Evolutionary conservation across 2,888 invertebrate species (phyloP).

Genomic region (Rhimphoctona megacephalus): DNA sequence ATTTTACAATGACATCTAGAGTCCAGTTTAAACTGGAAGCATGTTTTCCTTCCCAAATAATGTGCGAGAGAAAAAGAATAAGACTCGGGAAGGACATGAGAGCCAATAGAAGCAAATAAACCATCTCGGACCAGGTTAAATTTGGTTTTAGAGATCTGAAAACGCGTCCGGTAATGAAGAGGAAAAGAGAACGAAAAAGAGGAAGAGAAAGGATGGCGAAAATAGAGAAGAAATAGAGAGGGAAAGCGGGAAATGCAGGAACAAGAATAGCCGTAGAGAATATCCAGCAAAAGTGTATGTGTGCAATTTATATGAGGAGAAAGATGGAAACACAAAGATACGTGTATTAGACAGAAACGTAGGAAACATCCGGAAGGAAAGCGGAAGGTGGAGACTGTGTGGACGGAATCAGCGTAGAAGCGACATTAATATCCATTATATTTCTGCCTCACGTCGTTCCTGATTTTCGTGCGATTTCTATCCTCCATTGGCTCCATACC

Average conservation of each 20-base stretch:
- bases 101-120: not conserved
- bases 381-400: constrained; percentile 56
- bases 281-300: constrained; percentile 30
- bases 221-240: constrained; percentile 3
- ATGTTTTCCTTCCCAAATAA: not conserved
- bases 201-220: no score
- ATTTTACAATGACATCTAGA: not conserved
- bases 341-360: constrained; percentile 43
- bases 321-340: constrained; percentile 31
- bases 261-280: constrained; percentile 5
- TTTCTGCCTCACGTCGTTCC: constrained; percentile 68
- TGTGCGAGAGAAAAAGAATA: not conserved
- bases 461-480: constrained; percentile 67
- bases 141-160: not conserved
- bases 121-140: not conserved
- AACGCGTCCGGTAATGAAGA: not conserved
- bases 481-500: constrained; percentile 55
- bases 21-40: not conserved
- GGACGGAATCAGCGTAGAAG: constrained; percentile 76
- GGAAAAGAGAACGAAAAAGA: not conserved
- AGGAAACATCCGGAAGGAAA: constrained; percentile 47
- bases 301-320: constrained; percentile 3
- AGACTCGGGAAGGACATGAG: not conserved
- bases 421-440: constrained; percentile 81
- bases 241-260: not conserved